phyloP scores from a whole-genome alignment of 2,888 invertebrate genomes.

The Amphiduros pacificus region DNA sequence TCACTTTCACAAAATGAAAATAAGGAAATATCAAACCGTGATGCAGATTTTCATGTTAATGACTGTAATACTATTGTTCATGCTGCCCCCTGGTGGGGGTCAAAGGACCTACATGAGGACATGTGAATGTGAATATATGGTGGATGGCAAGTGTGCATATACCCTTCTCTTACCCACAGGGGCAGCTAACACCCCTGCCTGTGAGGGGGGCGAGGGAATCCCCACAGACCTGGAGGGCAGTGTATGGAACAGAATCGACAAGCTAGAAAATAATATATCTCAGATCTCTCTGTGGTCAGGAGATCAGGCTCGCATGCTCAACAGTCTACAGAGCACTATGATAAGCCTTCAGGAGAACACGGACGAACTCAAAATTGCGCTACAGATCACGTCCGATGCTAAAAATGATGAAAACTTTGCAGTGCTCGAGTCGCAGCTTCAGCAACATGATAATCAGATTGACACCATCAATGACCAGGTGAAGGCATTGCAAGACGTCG shows the following conservation, averaged over 20 bases:
- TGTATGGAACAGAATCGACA: neutral
- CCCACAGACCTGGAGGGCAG: neutral
- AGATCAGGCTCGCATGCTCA: constrained; percentile 14
- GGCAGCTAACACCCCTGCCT: too few relatives aligned
- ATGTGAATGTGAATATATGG: constrained; percentile 27
- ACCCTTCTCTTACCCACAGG: constrained; percentile 27
- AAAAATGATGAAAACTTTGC: neutral
- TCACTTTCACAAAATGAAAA: too few relatives aligned
- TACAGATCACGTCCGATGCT: neutral
- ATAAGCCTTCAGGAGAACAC: neutral
- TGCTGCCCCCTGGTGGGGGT: too few relatives aligned
- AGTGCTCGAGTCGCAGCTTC: neutral
- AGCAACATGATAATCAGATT: neutral
- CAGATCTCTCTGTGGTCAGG: neutral
- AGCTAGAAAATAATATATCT: constrained; percentile 1
- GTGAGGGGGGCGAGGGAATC: too few relatives aligned
- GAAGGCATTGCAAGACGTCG: too few relatives aligned
- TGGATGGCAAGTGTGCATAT: constrained; percentile 29
- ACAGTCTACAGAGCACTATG: constrained; percentile 5
- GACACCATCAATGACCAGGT: neutral
- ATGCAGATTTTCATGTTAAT: too few relatives aligned
- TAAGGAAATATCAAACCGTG: too few relatives aligned
- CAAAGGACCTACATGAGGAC: constrained; percentile 24
- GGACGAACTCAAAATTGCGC: neutral
- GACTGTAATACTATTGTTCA: too few relatives aligned